phyloP scores from a whole-genome alignment of 2,888 invertebrate genomes.

The Drosophila pseudotalamancana region DNA sequence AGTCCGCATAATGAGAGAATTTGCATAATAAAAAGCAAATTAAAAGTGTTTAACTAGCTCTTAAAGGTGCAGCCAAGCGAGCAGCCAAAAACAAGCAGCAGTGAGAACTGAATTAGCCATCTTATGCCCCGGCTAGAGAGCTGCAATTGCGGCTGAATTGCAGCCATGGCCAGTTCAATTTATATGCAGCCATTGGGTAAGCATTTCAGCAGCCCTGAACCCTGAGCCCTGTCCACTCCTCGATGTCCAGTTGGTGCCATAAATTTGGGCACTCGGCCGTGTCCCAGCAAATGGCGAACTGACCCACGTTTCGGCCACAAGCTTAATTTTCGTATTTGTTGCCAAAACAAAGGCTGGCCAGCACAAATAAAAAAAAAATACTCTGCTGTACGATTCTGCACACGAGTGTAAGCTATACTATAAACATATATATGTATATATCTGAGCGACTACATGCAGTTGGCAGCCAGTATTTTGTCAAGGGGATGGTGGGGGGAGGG shows the following conservation, averaged over 20 bases:
- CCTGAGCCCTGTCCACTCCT: background rate
- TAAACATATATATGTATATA: background rate
- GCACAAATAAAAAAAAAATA: background rate
- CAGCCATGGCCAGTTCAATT: conserved; percentile 52
- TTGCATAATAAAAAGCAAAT: conserved; percentile 70
- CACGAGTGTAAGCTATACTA: conserved; percentile 2
- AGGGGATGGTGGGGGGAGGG: no score
- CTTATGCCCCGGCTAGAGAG: conserved; percentile 10
- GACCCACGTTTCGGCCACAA: conserved; percentile 47
- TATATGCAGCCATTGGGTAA: conserved; percentile 56
- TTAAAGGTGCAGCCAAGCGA: conserved; percentile 38
- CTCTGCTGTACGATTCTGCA: conserved; percentile 12
- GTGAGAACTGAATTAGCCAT: conserved; percentile 38
- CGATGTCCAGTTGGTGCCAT: conserved; percentile 35
- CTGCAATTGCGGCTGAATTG: conserved; percentile 31
- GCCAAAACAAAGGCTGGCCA: conserved; percentile 50
- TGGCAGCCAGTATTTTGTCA: conserved; percentile 58
- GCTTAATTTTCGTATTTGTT: conserved; percentile 65
- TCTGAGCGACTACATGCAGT: conserved; percentile 50
- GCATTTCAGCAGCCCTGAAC: conserved; percentile 33
- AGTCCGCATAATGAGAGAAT: conserved; percentile 67
- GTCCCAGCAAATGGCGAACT: conserved; percentile 55
- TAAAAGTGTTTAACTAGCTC: conserved; percentile 55
- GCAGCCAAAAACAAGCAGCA: conserved; percentile 13
- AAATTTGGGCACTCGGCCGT: conserved; percentile 61